Percentiles rank a stretch among this genome's conserved stretches.
Evolutionary conservation across 2,888 invertebrate genomes (phyloP).

Genomic region (Ectemnius lituratus): DNA sequence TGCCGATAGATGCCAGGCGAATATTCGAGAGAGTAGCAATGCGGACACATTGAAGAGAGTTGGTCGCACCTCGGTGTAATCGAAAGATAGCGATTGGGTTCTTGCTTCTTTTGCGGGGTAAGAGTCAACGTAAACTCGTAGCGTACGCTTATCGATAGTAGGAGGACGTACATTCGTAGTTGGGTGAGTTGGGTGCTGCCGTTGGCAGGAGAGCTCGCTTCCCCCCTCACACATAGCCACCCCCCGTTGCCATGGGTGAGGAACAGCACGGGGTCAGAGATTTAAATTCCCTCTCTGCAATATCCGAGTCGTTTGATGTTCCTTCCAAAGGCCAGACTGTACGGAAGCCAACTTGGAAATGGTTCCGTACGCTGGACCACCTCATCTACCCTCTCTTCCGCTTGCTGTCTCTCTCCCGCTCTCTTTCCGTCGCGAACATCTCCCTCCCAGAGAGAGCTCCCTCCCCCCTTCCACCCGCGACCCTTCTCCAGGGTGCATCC

Average conservation of each 20-base stretch:
- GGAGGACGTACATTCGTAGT: not conserved
- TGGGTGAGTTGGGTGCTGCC: constrained; percentile 1
- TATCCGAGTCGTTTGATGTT: constrained; percentile 65
- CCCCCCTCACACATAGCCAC: too few species aligned
- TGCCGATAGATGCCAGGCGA: constrained; percentile 19
- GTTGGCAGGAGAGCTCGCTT: too few species aligned
- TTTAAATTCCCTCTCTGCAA: constrained; percentile 66
- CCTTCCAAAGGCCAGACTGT: constrained; percentile 59
- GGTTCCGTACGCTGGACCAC: constrained; percentile 55
- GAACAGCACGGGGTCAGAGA: constrained; percentile 56
- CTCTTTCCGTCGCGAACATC: constrained; percentile 2
- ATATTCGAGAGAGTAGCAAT: constrained; percentile 19
- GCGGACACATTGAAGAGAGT: not conserved
- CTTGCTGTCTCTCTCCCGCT: constrained; percentile 31
- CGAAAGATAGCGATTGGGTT: too few species aligned
- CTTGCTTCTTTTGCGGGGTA: too few species aligned
- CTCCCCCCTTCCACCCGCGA: constrained; percentile 13
- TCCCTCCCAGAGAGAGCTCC: not conserved
- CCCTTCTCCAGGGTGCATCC: constrained; percentile 10
- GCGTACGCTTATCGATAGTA: constrained; percentile 12
- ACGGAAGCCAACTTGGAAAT: constrained; percentile 63
- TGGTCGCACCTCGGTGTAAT: too few species aligned
- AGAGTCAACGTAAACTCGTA: not conserved
- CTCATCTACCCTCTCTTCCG: constrained; percentile 14
- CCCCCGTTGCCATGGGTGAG: not conserved